phyloP scores from a whole-genome alignment of 1,140 invertebrate species.

The Platyscapa corneri region DNA sequence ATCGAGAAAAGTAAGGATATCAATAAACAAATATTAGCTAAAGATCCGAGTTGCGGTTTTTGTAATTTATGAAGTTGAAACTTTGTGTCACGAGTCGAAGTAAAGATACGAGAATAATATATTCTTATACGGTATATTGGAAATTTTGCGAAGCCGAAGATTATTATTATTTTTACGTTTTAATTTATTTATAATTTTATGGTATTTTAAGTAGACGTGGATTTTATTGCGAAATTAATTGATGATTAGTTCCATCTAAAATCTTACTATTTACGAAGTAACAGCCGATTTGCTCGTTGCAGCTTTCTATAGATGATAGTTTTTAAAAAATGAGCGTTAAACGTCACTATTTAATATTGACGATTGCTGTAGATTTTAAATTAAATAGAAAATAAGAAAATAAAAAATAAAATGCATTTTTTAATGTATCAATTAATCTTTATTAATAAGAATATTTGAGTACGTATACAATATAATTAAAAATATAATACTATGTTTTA shows the following conservation, averaged over 20 bases:
- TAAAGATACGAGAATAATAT: background rate
- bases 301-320: background rate
- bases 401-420: background rate
- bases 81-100: background rate
- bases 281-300: background rate
- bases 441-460: background rate
- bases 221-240: conserved; percentile 41
- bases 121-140: background rate
- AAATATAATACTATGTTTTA: no score
- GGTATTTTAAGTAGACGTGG: conserved; percentile 26
- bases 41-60: background rate
- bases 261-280: conserved; percentile 16
- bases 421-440: background rate
- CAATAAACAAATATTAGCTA: conserved; percentile 34
- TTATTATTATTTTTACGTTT: background rate
- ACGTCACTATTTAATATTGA: background rate
- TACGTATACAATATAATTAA: no score
- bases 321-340: background rate
- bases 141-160: conserved; percentile 3
- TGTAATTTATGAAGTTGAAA: conserved; percentile 38
- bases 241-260: conserved; percentile 35
- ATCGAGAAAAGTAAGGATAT: background rate
- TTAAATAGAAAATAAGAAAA: no score
- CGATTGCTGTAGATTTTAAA: background rate
- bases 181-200: background rate